Evolutionary conservation across 2,113 vertebrate genomes (phyloP), one percentile per base, ranked within the genome.

Genomic region (Sardina pilchardus): DNA sequence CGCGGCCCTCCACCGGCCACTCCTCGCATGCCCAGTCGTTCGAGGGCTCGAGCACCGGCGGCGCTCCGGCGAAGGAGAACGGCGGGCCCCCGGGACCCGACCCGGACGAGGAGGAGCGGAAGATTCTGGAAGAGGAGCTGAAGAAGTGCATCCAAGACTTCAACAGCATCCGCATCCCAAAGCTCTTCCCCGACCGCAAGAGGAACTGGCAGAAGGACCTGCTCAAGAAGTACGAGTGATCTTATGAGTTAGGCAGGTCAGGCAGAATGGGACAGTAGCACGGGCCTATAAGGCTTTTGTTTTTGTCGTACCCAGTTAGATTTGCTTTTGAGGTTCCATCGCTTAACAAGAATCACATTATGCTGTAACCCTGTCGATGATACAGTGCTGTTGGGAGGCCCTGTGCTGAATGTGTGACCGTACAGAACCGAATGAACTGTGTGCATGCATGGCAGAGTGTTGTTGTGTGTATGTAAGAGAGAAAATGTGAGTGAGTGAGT

Each of bases 141-240:
- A 95, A 94, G 87, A 95, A 94, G 88, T 96, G 95, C 90, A 96
- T 96, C 0, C 95, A 95, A 2, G 95, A 96, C 87, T 95, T 95
- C 82, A 94, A 90, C 86, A 95, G 92, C 89, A 96, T 95, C 8
- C 93, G 92, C 63, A 89, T 95, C 86, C 95, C 95, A 34, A 90
- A 88, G 45, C 91, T 86, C n/a, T 96, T 96, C 89, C 95, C 95
- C 0, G 94, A 96, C 87, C 95, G 94, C 82, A 96, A 96, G 87
- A 94, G 95, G 89, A 93, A 95, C 92, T 96, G 95, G 95, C 95
- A 96, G 88, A 95, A 83, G 84, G 94, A 95, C 90, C 89, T 96
- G 86, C 95, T 96, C 5, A 95, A 94, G 88, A 95, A 96, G 83
- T 94, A 96, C 88, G 92, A 96, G n/a, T 30, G n/a, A 71, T 10